Evolutionary conservation across 2,888 invertebrate species (phyloP).

Genomic region (Synergus itoensis): DNA sequence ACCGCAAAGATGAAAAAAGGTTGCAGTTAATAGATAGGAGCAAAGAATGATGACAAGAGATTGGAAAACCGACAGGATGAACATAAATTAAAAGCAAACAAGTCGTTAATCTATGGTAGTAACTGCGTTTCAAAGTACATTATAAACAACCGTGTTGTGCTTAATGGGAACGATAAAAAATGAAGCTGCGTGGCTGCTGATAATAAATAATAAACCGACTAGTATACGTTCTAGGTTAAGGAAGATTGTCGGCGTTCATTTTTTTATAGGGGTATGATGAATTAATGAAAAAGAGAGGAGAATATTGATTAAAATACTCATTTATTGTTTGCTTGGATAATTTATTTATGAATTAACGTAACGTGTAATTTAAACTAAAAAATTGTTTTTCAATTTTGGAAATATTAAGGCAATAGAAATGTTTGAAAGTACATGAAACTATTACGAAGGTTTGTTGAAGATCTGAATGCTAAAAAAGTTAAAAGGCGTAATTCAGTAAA

Average conservation of each 20-base stretch:
- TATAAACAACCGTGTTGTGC: not conserved
- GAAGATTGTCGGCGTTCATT: not conserved
- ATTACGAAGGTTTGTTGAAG: not conserved
- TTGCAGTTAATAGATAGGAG: not conserved
- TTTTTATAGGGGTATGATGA: not conserved
- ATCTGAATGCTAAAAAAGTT: not conserved
- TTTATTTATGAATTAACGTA: no score
- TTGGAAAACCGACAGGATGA: conserved; percentile 12
- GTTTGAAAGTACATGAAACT: not conserved
- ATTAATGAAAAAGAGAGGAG: not conserved
- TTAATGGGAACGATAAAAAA: not conserved
- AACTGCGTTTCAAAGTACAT: conserved; percentile 14
- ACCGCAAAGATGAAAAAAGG: not conserved
- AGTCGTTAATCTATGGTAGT: conserved; percentile 20
- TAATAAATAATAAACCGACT: not conserved
- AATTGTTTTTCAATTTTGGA: no score
- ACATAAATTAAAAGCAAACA: conserved; percentile 34
- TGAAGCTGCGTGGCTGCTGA: conserved; percentile 8
- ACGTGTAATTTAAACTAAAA: no score
- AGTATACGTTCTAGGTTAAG: not conserved
- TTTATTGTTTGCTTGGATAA: not conserved
- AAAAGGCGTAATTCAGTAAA: conserved; percentile 14
- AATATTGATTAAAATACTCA: not conserved
- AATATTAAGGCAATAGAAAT: no score
- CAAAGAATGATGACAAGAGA: conserved; percentile 8